These are phyloP conservation scores for Chelmon rostratus DNA, from an alignment of 2,797 vertebrate genomes.

Conservation along the genomic window DNA sequence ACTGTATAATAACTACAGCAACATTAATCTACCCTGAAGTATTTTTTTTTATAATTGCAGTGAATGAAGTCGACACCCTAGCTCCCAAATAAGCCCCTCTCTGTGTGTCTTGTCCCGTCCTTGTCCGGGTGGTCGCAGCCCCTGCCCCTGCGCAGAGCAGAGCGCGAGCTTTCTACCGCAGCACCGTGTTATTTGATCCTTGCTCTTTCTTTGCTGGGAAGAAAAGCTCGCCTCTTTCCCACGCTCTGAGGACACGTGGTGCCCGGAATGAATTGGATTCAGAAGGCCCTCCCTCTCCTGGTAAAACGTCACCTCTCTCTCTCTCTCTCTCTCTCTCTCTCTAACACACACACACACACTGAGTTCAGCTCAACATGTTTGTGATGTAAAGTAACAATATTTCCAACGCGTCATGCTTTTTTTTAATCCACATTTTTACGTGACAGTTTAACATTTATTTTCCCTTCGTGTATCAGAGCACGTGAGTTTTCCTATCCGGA, in stretches of 20 bases:
- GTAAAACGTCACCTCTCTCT: conserved; percentile 78
- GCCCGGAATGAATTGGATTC: conserved; percentile 91
- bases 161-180: conserved; percentile 77
- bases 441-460: conserved; percentile 23
- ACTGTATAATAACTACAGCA: conserved; percentile 33
- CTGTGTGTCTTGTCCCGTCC: conserved; percentile 64
- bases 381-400: conserved; percentile 15
- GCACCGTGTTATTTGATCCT: conserved; percentile 89
- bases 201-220: conserved; percentile 95
- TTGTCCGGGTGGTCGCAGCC: conserved; percentile 78
- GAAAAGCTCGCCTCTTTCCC: conserved; percentile 99
- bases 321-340: conserved; percentile 52
- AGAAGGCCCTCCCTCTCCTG: conserved; percentile 87
- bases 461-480: background rate
- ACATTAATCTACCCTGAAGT: conserved; percentile 19
- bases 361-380: conserved; percentile 4
- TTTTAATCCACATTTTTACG: background rate
- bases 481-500: background rate
- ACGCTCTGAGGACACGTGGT: conserved; percentile 98
- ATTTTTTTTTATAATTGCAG: conserved; percentile 50
- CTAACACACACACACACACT: conserved; percentile 29
- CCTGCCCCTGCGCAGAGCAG: conserved; percentile 63
- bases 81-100: conserved; percentile 60
- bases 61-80: conserved; percentile 59
- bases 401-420: conserved; percentile 5